phyloP scores from a whole-genome alignment of 2,113 vertebrate genomes.

The Pundamilia nyererei region DNA sequence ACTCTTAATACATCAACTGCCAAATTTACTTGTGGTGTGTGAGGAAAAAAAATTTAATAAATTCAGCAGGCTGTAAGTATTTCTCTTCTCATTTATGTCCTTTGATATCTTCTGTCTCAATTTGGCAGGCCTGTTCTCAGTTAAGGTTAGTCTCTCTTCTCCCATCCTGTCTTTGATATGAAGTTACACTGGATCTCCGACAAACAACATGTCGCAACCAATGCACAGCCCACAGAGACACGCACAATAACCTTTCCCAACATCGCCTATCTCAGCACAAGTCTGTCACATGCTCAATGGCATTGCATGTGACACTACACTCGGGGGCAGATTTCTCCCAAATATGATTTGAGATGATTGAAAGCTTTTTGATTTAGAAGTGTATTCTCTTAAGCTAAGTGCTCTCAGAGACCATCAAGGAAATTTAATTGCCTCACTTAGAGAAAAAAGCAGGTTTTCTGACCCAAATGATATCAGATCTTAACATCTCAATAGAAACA shows the following conservation, averaged over 20 bases:
- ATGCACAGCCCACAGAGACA: conserved; percentile 76
- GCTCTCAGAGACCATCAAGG: conserved; percentile 93
- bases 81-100: background rate
- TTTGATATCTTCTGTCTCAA: background rate
- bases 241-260: conserved; percentile 86
- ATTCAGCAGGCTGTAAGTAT: background rate
- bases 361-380: conserved; percentile 99
- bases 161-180: conserved; percentile 22
- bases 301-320: conserved; percentile 84
- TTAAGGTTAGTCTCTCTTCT: background rate
- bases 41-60: background rate
- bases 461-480: conserved; percentile 98
- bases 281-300: conserved; percentile 87
- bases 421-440: conserved; percentile 99
- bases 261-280: conserved; percentile 78
- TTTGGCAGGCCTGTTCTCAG: background rate
- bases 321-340: conserved; percentile 83
- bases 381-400: conserved; percentile 99
- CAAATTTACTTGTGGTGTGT: background rate
- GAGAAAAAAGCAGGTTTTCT: conserved; percentile 82
- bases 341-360: conserved; percentile 99
- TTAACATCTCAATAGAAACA: conserved; percentile 97
- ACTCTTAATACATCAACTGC: background rate
- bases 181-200: conserved; percentile 62
- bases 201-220: conserved; percentile 83